Percentiles rank a stretch among this genome's conserved stretches.
Evolutionary conservation across 2,888 invertebrate species (phyloP).

Genomic region (Antheraea assamensis): DNA sequence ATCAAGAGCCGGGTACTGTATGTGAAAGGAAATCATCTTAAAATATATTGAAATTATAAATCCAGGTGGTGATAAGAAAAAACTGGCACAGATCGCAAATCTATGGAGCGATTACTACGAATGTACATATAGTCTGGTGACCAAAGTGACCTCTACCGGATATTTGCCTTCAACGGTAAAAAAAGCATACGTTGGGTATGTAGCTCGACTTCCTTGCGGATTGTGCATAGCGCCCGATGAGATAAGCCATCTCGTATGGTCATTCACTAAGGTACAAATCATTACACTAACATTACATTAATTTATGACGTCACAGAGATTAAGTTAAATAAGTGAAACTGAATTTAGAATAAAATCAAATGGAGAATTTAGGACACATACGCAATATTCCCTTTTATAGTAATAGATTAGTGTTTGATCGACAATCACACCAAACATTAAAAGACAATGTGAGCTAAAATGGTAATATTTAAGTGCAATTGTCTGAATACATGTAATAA

Average conservation of each 20-base stretch:
- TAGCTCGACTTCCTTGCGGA: slow-evolving; percentile 56
- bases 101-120: slow-evolving; percentile 80
- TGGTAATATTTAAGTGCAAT: no score
- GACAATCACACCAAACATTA: no score
- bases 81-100: slow-evolving; percentile 32
- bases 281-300: no score
- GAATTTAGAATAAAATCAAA: no score
- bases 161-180: slow-evolving; percentile 56
- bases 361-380: no score
- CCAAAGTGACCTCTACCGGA: slow-evolving; percentile 47
- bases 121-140: slow-evolving; percentile 61
- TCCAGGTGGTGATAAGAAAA: slow-evolving; percentile 42
- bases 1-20: no score
- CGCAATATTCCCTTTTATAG: no score
- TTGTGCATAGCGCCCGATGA: slow-evolving; percentile 80
- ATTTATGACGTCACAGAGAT: neutral
- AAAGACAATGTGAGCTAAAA: no score
- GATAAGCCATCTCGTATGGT: slow-evolving; percentile 49
- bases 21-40: neutral
- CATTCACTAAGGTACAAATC: slow-evolving; percentile 74
- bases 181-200: slow-evolving; percentile 70
- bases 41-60: no score
- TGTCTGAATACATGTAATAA: no score
- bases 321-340: no score
- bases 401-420: no score